Base-by-base conservation (phyloP, 2,797 vertebrate genomes). In the Hyperoplus lanceolatus region DNA sequence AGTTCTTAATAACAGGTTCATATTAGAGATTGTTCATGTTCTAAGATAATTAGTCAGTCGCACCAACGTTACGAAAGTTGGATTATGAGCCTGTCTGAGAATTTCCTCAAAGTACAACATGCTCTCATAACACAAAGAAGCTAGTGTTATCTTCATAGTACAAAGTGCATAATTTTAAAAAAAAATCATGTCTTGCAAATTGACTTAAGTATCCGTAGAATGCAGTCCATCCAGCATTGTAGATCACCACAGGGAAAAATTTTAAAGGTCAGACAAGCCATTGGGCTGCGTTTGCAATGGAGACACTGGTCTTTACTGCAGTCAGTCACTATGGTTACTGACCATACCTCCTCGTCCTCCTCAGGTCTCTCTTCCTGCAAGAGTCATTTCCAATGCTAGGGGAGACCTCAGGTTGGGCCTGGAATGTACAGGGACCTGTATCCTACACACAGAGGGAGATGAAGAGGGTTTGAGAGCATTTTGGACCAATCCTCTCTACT, bases 271-370 rank as follows among this genome's bases (percentile, higher is more conserved):
- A 83, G 48, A 73, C 60, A 15, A 73, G 43, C 58, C 21, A 59
- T 48, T 71, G 51, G 50, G 21, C 69, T 79, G 55, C 55, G 38
- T 62, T 80, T 72, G 61, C 10, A 1, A 59, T 75, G 41, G 72
- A 75, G 85, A 82, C 65, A 62, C 67, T 82, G 70, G 73, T 87
- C 46, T 78, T 82, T 51, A 75, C 64, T 72, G 58, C 77, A 84
- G 75, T 77, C 67, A 53, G 87, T 90, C 89, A 45, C 85, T 77
- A 89, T 92, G 82, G 88, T 82, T 88, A 90, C 83, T 66, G 59
- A 70, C 75, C 55, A 60, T 70, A 76, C 60, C 73, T 84, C 67
- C 78, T 85, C 59, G 41, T 81, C 50, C 80, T 85, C 61, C 45
- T 82, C 54, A 43, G 46, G 68, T 77, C 57, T 65, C 36, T 73